Evolutionary conservation across 2,113 vertebrate genomes (phyloP).

Genomic region (Phocoena sinus): DNA sequence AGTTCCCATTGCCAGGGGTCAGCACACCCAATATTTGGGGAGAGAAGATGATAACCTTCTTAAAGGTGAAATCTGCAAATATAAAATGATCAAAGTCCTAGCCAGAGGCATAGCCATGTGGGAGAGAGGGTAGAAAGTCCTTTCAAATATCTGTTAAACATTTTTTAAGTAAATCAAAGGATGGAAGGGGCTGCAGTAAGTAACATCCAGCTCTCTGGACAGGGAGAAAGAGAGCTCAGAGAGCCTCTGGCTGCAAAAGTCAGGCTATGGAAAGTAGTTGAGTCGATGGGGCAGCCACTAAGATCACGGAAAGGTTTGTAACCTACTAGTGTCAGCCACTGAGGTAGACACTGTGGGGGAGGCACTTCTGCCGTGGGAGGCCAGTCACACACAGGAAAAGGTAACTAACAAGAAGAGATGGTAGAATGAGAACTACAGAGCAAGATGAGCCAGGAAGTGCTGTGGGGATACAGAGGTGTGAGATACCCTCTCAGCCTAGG

Average conservation of each 20-base stretch:
- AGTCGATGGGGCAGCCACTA: not conserved
- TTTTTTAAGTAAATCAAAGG: not conserved
- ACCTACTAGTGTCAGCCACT: not conserved
- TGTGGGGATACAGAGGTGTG: not conserved
- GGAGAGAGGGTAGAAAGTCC: not conserved
- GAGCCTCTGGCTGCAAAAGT: not conserved
- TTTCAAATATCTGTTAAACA: not conserved
- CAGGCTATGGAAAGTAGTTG: not conserved
- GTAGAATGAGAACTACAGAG: not conserved
- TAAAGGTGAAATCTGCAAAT: not conserved
- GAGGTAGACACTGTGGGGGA: not conserved
- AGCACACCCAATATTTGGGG: not conserved
- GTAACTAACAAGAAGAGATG: not conserved
- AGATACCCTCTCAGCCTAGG: not conserved
- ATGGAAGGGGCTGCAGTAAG: not conserved
- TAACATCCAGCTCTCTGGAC: not conserved
- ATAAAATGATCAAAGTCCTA: not conserved
- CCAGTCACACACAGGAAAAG: not conserved
- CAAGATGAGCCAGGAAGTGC: not conserved
- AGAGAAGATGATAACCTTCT: not conserved
- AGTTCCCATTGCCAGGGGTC: not conserved
- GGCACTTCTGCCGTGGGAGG: not conserved
- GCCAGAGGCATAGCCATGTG: not conserved
- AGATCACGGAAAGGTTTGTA: not conserved
- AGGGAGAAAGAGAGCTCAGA: not conserved